These are phyloP conservation scores for Saguinus imperator DNA, from an alignment of 2,113 vertebrate genomes.

Conservation along the genomic window DNA sequence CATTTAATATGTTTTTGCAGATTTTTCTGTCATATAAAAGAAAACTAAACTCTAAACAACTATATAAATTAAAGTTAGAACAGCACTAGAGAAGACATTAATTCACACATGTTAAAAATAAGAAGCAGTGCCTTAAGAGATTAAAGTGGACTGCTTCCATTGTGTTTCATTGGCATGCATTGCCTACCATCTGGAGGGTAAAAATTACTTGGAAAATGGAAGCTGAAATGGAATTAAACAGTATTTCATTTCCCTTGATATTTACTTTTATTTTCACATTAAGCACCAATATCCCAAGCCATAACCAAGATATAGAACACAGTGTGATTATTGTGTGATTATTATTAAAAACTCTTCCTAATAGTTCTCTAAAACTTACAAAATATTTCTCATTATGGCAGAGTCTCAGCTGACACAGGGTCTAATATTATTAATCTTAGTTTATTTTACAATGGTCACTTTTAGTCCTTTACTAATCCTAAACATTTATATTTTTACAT, in stretches of 20 bases:
- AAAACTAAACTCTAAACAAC: not conserved
- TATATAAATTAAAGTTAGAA: not conserved
- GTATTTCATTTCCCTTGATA: not conserved
- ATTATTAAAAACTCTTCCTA: not conserved
- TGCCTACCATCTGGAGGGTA: not conserved
- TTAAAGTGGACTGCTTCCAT: not conserved
- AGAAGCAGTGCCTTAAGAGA: not conserved
- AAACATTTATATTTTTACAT: not conserved
- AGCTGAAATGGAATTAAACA: not conserved
- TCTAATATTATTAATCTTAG: not conserved
- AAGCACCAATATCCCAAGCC: not conserved
- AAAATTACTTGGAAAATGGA: not conserved
- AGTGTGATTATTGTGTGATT: not conserved
- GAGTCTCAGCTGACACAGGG: rapidly evolving
- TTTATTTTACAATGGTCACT: not conserved
- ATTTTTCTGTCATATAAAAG: not conserved
- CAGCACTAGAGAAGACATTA: not conserved
- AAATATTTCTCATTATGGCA: not conserved
- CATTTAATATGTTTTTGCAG: not conserved
- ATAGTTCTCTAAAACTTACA: not conserved
- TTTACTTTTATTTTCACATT: not conserved
- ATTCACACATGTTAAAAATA: not conserved
- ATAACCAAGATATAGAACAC: not conserved
- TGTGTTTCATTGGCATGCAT: not conserved
- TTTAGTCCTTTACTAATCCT: not conserved